phyloP scores from a whole-genome alignment of 2,113 vertebrate species.

The Rafetus swinhoei region DNA sequence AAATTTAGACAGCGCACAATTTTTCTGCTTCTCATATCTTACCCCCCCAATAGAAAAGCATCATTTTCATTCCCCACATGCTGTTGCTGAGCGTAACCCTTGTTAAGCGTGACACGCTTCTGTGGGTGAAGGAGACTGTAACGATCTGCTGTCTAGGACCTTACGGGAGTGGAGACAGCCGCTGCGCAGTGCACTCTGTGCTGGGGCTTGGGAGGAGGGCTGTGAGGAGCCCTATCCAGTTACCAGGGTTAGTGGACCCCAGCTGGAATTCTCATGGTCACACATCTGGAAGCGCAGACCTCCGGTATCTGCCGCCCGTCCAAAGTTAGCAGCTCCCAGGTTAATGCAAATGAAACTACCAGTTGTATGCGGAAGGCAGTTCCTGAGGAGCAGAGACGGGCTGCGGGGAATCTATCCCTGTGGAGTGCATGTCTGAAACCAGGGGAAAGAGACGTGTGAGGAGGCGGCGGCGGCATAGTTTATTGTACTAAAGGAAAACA shows the following conservation, averaged over 20 bases:
- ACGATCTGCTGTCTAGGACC: not conserved
- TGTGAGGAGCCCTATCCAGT: not conserved
- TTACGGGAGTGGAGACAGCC: not conserved
- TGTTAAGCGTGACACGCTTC: not conserved
- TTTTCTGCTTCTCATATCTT: not conserved
- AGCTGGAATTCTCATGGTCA: not conserved
- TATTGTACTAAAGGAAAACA: conserved; percentile 69
- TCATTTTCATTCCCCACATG: not conserved
- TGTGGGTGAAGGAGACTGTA: too few relatives aligned
- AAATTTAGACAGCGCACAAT: not conserved
- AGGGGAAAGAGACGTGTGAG: conserved; percentile 35
- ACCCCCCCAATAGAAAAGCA: not conserved
- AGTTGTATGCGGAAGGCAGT: conserved; percentile 7
- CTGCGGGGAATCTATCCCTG: conserved; percentile 42
- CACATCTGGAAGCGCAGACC: not conserved
- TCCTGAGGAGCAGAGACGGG: conserved; percentile 44
- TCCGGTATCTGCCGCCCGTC: accelerated
- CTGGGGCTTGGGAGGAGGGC: not conserved
- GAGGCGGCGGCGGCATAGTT: conserved; percentile 40
- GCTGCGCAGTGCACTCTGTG: not conserved
- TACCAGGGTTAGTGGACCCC: not conserved
- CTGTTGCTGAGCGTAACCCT: not conserved
- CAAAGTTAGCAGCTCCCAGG: conserved; percentile 2
- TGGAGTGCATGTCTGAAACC: not conserved
- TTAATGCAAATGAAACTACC: not conserved